Percentiles rank a stretch among this genome's conserved stretches.
phyloP scores from a whole-genome alignment of 2,888 invertebrate genomes.

The Calliopum simillimum region DNA sequence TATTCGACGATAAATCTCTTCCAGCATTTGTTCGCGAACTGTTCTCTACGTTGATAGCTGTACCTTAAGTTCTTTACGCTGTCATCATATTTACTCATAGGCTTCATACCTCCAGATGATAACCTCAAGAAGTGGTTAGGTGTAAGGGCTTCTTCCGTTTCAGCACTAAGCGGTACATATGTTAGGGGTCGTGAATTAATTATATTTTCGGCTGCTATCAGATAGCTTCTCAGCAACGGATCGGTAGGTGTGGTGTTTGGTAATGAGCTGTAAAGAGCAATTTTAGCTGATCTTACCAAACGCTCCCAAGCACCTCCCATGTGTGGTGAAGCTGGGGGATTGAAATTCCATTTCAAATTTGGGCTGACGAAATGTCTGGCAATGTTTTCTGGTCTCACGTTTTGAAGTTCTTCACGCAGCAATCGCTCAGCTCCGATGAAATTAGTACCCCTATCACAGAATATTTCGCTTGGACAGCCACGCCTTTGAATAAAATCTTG shows the following conservation, averaged over 20 bases:
- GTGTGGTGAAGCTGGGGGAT: conserved; percentile 46
- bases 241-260: no score
- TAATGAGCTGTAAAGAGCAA: no score
- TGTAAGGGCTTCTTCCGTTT: conserved; percentile 19
- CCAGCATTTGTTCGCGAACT: conserved; percentile 37
- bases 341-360: conserved; percentile 25
- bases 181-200: conserved; percentile 3
- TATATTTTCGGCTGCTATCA: no score
- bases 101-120: conserved; percentile 33
- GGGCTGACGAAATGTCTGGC: no score
- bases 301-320: not conserved
- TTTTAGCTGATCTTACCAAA: no score
- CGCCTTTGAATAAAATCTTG: conserved; percentile 41
- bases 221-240: no score
- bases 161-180: conserved; percentile 29
- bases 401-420: not conserved
- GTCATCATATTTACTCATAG: conserved; percentile 13
- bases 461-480: conserved; percentile 41
- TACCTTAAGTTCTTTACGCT: conserved; percentile 24
- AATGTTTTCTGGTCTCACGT: no score
- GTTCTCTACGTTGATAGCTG: conserved; percentile 36
- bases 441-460: conserved; percentile 41
- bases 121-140: no score
- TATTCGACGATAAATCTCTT: conserved; percentile 40
- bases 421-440: conserved; percentile 37